Evolutionary conservation across 2,888 invertebrate species (phyloP), one percentile per base, ranked within the genome.

Genomic region (Unio pictorum): DNA sequence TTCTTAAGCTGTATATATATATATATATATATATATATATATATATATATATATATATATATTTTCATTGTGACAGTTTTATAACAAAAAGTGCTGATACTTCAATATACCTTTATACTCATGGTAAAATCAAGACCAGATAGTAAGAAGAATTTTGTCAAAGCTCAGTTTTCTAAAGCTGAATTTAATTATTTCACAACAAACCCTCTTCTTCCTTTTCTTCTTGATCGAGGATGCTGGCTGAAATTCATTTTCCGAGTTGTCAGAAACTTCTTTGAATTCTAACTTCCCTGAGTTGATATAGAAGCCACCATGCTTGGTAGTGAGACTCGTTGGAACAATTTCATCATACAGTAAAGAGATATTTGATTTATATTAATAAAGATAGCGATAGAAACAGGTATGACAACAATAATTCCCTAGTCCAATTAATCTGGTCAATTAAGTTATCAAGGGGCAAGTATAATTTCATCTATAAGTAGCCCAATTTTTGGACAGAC

Each of bases 241-340:
- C 61, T 75, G 70, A 71, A 86, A 85, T n/a, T 85, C 87, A 67
- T 82, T 84, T 20, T 76, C 81, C 0, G 88, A 87, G 61, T 88
- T 86, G 54, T 84, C 84, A 1, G 83, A 83, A 26, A 91, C 83
- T 59, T 92, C 93, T 90, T 95, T 95, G 89, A 97, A 97, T 91
- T 96, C 97, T 71, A 99, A 92, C 58, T 94, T 93, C 18, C 98
- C 98, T 75, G 95, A 94, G 91, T 99, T 99, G 81, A 99, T 97
- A 91, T 99, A 99, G 91, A 98, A 98, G 0, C 99, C 98, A 45
- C 98, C 97, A 83, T 94, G 94, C 54, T 94, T 92, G 0, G 98
- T 97, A 87, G 97, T 96, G 82, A 96, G 93, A 86, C 95, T 95
- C 63, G 95, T 95, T 2, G 98, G 98, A 80, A 98, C 94, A 87